phyloP scores from a whole-genome alignment of 2,888 invertebrate species.

The Willowsia nigromaculata region DNA sequence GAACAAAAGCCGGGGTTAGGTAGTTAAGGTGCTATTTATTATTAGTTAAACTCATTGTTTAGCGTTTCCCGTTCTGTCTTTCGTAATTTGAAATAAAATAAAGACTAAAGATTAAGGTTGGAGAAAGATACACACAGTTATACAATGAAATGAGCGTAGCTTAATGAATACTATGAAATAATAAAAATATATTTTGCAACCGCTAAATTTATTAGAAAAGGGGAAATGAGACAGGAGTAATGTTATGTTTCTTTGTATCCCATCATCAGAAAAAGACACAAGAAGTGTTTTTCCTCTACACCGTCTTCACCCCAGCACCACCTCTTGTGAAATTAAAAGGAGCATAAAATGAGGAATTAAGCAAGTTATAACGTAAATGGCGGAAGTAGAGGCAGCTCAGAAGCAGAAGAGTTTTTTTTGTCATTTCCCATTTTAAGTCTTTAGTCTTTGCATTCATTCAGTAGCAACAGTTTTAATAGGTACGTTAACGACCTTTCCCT shows the following conservation, averaged over 20 bases:
- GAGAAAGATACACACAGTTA: too few species aligned
- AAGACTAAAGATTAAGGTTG: too few species aligned
- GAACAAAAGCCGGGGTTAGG: background rate
- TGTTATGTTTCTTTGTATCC: background rate
- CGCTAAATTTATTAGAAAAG: background rate
- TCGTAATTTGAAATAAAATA: background rate
- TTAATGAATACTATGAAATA: background rate
- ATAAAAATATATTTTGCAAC: background rate
- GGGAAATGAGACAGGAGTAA: background rate
- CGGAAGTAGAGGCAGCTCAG: background rate
- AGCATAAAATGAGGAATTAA: background rate
- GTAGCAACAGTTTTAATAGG: slow-evolving; percentile 41
- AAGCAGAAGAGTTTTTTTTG: background rate
- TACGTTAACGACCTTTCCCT: slow-evolving; percentile 51
- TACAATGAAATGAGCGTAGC: background rate
- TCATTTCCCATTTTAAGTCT: slow-evolving; percentile 42
- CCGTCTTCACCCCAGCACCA: background rate
- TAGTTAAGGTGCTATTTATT: background rate
- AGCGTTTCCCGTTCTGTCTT: background rate
- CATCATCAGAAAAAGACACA: background rate
- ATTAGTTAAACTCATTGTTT: slow-evolving; percentile 12
- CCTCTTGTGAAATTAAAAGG: background rate
- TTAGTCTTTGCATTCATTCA: slow-evolving; percentile 33
- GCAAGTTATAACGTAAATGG: slow-evolving; percentile 9
- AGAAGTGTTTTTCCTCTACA: background rate